Percentiles rank a stretch among this genome's conserved stretches.
Conservation (phyloP, 2,888 invertebrate species). For the Axea sp. region DNA sequence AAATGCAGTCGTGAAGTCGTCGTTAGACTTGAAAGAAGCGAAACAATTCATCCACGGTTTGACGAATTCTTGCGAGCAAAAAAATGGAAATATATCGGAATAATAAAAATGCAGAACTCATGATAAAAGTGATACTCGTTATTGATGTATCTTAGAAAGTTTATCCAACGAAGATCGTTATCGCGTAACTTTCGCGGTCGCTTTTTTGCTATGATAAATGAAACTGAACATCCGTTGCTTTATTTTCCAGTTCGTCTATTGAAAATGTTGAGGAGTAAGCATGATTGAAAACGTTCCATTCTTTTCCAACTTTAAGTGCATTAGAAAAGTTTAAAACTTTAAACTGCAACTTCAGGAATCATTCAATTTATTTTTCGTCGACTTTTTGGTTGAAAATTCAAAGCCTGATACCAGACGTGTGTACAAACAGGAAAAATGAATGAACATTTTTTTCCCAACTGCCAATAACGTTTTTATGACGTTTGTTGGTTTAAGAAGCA, state of each 20-base stretch:
- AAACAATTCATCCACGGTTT: background rate
- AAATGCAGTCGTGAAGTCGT: slow-evolving; percentile 19
- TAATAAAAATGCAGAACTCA: too few relatives aligned
- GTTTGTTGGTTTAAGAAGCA: too few relatives aligned
- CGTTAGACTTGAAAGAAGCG: slow-evolving; percentile 15
- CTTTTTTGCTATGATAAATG: slow-evolving; percentile 29
- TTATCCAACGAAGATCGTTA: slow-evolving; percentile 31
- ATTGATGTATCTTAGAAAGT: slow-evolving; percentile 17
- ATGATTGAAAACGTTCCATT: slow-evolving; percentile 37
- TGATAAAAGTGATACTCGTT: slow-evolving; percentile 9
- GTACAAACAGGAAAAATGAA: slow-evolving; percentile 20
- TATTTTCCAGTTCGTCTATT: slow-evolving; percentile 31
- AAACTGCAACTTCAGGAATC: slow-evolving; percentile 39
- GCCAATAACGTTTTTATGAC: background rate
- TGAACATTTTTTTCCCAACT: background rate
- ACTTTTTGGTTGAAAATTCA: slow-evolving; percentile 18
- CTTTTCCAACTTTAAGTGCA: slow-evolving; percentile 41
- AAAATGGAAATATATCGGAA: slow-evolving; percentile 1
- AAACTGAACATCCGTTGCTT: slow-evolving; percentile 34
- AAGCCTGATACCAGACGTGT: slow-evolving; percentile 3
- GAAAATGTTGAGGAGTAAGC: slow-evolving; percentile 13
- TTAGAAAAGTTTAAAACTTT: slow-evolving; percentile 33
- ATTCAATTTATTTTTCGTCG: slow-evolving; percentile 27
- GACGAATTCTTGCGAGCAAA: background rate
- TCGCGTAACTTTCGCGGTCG: slow-evolving; percentile 27